Evolutionary conservation across 2,888 invertebrate species (phyloP), one percentile per base, ranked within the genome.

Genomic region (Drosophila putrida): DNA sequence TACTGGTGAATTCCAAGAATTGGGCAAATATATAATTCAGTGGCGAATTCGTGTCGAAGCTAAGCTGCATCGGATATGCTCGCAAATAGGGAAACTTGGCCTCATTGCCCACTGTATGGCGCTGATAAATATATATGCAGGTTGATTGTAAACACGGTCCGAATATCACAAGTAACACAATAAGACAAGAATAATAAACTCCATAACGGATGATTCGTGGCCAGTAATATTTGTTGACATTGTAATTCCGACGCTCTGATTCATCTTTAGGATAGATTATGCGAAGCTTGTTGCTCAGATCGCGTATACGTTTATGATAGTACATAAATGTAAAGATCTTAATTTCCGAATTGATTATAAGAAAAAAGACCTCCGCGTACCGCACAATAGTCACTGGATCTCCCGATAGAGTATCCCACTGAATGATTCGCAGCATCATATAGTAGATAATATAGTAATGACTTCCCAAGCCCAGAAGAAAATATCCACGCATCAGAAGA

Each of bases 221-320:
- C 62, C 55, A 67, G 28, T 62, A 67, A 35, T 35, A 63, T 10
- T 28, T 6, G n/a, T 57, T 63, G 4, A 63, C 63, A n/a, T 57
- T 47, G 20, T 63, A 63, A 9, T 36, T 27, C 0, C 28, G 57
- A 41, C 57, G 63, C 10, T 63, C 63, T 0, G 47, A 41, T 15
- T 41, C 15, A 4, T 20, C n/a, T 4, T n/a, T 27, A 4, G 63
- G 63, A 28, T 15, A 63, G 15, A 63, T 43, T 11, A 2, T 5
- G 0, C 15, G 11, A 15, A 63, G 31, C 41, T 43, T 49, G 6
- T 15, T 9, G 20, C 39, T 49, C 4, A 63, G 49, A 5, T 49
- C 28, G 5, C 57, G 57, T 10, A 57, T 36, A 6, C 57, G 57
- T 4, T 63, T 36, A 2, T 10, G 46, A 39, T 63, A 63, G 28